These are phyloP conservation scores for Acanthisitta chloris DNA, from an alignment of 2,113 vertebrate species.

Conservation along the genomic window DNA sequence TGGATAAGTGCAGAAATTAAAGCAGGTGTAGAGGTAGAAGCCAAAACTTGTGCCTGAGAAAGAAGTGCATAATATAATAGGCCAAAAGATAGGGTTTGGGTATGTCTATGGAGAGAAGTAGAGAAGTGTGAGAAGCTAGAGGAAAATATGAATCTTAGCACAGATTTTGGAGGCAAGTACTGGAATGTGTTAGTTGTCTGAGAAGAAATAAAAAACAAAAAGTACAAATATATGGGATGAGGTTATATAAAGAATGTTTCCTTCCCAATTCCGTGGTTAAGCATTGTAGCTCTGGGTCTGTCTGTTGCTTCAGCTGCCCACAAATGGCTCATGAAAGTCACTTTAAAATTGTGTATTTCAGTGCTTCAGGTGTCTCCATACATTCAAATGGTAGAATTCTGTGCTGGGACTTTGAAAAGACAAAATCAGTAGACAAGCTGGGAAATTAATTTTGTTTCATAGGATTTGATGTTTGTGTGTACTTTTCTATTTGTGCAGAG, in stretches of 20 bases:
- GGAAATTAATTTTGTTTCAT: neutral
- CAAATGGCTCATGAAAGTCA: neutral
- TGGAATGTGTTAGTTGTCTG: neutral
- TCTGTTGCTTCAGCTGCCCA: neutral
- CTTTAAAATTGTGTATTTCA: neutral
- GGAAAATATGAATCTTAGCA: neutral
- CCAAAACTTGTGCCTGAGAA: neutral
- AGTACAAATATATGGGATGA: rapidly evolving
- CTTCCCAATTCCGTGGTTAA: neutral
- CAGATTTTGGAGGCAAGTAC: neutral
- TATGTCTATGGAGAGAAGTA: neutral
- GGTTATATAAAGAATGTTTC: neutral
- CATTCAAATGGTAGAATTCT: neutral
- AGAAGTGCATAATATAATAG: neutral
- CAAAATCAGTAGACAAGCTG: neutral
- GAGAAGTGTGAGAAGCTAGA: neutral
- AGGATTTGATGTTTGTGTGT: neutral
- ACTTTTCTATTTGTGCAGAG: neutral
- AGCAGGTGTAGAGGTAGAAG: neutral
- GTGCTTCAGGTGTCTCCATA: neutral
- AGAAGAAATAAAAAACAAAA: neutral
- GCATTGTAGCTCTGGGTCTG: neutral
- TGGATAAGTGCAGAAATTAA: neutral
- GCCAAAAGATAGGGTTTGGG: neutral
- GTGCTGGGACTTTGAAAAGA: neutral